Base-by-base conservation (phyloP, 1,140 invertebrate species). In the Limonius californicus region DNA sequence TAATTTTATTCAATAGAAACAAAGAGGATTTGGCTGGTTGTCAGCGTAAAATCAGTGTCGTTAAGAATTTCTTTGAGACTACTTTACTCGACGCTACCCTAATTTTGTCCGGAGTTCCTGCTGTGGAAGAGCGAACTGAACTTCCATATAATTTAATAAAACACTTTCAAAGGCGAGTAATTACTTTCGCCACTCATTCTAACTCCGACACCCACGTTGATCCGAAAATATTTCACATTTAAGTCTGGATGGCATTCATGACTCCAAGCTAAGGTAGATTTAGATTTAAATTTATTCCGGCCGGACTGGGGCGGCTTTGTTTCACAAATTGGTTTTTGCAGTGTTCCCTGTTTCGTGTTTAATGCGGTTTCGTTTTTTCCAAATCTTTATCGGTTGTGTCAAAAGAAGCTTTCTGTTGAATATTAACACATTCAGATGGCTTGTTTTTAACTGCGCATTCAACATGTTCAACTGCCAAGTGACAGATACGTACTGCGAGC, bases 141-240 rank as follows among this genome's bases (percentile, higher is more conserved):
- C 50, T 61, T 61, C 35, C 35, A 42, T 54, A 61, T 61, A 61
- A 61, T 61, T 61, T 54, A 55, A 61, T 61, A 42, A 61, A 61
- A 55, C 59, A 61, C 59, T 61, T 61, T 55, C 50, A 61, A 61
- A 61, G 50, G 50, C 50, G 3, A 30, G 32, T 54, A 61, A 61
- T 61, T 55, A 61, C 54, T 39, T 61, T 61, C 45, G 43, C 45
- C 42, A 27, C 59, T 50, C 45, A 14, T 50, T 50, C 45, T 18
- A 50, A 19, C 7, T 16, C 20, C 7, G 12, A 50, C 45, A 11
- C 14, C 45, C 45, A 50, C 45, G 19, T 50, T 50, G 45, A 50
- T 50, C 45, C 20, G 3, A 50, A 50, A 50, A 50, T 50, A 50
- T 19, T 50, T 50, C 9, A 50, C 35, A 39, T 39, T 39, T 14